These are phyloP conservation scores for Erethizon dorsatum DNA, from an alignment of 2,797 vertebrate genomes.

Conservation along the genomic window DNA sequence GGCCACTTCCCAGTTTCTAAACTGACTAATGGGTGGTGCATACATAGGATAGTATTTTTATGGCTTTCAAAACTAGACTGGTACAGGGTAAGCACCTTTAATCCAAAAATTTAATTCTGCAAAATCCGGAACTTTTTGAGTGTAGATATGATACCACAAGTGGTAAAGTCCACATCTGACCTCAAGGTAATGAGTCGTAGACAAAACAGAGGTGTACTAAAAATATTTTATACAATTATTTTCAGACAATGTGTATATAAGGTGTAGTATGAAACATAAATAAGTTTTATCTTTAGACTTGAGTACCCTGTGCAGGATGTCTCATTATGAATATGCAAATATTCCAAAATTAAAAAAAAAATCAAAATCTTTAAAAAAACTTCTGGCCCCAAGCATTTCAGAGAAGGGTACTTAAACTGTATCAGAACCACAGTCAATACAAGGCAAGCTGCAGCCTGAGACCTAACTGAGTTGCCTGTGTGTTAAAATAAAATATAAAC, in stretches of 20 bases:
- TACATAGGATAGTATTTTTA: background rate
- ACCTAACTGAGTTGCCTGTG: background rate
- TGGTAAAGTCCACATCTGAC: background rate
- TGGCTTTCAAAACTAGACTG: slow-evolving; percentile 33
- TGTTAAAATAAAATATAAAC: background rate
- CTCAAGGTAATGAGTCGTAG: background rate
- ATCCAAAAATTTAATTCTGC: background rate
- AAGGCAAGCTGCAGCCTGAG: background rate
- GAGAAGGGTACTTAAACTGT: background rate
- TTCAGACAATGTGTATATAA: background rate
- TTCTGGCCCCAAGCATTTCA: background rate
- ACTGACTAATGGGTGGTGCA: background rate
- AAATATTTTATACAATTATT: background rate
- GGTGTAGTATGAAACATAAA: background rate
- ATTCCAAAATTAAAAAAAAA: background rate
- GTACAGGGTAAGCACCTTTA: background rate
- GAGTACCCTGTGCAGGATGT: background rate
- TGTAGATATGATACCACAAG: background rate
- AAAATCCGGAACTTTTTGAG: background rate
- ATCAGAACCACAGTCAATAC: background rate
- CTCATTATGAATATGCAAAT: background rate
- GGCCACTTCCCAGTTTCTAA: background rate
- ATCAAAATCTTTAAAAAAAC: background rate
- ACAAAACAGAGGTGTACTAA: background rate
- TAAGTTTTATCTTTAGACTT: slow-evolving; percentile 1